Percentiles rank a stretch among this genome's conserved stretches.
Evolutionary conservation across 2,797 vertebrate genomes (phyloP).

Genomic region (Crotalus adamanteus): DNA sequence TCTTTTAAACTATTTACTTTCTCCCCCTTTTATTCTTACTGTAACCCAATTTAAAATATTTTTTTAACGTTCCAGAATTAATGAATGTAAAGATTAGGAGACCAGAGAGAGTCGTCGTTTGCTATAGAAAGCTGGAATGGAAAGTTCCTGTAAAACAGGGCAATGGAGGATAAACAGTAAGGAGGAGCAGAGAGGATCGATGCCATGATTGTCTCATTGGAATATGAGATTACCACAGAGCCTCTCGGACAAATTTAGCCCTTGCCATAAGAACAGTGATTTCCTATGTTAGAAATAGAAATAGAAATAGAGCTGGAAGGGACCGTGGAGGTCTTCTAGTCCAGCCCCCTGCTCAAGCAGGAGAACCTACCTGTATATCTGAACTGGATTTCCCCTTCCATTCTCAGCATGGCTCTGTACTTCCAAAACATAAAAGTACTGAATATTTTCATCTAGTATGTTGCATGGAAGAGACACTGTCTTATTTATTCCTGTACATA

Average conservation of each 20-base stretch:
- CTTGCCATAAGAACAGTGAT: slow-evolving; percentile 63
- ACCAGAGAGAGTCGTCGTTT: slow-evolving; percentile 60
- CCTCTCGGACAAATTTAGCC: slow-evolving; percentile 69
- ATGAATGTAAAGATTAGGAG: slow-evolving; percentile 56
- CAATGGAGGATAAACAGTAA: slow-evolving; percentile 82
- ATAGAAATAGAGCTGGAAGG: no score
- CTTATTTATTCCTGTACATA: neutral
- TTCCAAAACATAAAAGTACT: neutral
- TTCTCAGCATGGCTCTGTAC: neutral
- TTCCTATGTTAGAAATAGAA: slow-evolving; percentile 38
- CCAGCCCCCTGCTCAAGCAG: no score
- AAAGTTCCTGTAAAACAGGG: slow-evolving; percentile 80
- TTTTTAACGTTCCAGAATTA: slow-evolving; percentile 18
- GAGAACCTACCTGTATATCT: no score
- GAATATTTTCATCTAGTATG: neutral
- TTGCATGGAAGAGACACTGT: neutral
- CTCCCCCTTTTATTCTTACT: neutral
- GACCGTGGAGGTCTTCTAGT: no score
- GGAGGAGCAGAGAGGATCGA: slow-evolving; percentile 76
- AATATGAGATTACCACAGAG: slow-evolving; percentile 79
- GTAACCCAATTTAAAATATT: slow-evolving; percentile 46
- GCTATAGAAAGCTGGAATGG: slow-evolving; percentile 66
- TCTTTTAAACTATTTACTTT: neutral
- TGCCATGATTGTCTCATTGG: slow-evolving; percentile 75
- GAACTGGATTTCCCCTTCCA: neutral